Conservation (phyloP, 2,888 invertebrate genomes). For the Tortrix viridana region DNA sequence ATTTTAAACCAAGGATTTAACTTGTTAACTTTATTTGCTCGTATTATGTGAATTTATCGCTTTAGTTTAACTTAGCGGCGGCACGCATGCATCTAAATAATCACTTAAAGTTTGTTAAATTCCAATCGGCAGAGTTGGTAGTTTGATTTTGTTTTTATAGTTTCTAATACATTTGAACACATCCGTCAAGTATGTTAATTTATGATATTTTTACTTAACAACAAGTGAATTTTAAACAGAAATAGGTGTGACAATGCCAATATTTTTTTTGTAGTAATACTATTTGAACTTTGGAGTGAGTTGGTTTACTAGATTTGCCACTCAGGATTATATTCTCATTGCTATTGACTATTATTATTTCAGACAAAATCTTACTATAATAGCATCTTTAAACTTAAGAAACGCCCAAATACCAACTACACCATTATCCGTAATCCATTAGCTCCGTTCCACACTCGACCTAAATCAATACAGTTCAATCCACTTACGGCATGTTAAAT, state of each 20-base stretch:
- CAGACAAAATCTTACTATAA: neutral
- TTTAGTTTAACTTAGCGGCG: slow-evolving; percentile 19
- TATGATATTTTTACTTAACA: too few species aligned
- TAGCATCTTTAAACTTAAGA: neutral
- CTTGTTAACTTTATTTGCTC: too few species aligned
- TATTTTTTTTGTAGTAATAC: too few species aligned
- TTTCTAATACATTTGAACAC: neutral
- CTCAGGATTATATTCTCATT: too few species aligned
- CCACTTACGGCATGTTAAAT: slow-evolving; percentile 17
- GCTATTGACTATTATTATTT: too few species aligned
- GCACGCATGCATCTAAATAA: slow-evolving; percentile 24
- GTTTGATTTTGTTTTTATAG: neutral
- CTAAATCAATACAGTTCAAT: slow-evolving; percentile 16
- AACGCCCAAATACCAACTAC: neutral
- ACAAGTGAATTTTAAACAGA: too few species aligned
- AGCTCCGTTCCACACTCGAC: slow-evolving; percentile 12
- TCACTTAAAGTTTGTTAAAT: slow-evolving; percentile 25
- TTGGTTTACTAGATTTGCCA: too few species aligned
- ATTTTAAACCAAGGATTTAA: too few species aligned
- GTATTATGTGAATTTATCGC: slow-evolving; percentile 14
- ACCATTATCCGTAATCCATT: neutral
- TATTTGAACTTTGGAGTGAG: too few species aligned
- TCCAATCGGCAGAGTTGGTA: slow-evolving; percentile 2
- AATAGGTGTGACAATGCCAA: too few species aligned
- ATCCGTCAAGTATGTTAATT: too few species aligned